Evolutionary conservation across 2,888 invertebrate genomes (phyloP).

Genomic region (Automeris io): DNA sequence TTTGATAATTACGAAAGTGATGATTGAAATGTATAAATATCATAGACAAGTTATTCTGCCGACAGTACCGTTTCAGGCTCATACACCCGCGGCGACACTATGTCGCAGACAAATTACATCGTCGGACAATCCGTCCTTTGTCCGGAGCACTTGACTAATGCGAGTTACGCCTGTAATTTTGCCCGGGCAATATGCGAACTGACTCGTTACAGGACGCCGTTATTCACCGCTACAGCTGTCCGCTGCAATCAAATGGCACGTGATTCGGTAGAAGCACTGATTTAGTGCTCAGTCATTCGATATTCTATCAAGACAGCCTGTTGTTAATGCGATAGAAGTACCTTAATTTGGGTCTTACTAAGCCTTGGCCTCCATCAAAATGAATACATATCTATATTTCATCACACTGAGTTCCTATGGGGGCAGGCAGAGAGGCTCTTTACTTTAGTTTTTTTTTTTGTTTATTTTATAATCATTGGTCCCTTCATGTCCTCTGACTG

Average conservation of each 20-base stretch:
- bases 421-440: too few relatives aligned
- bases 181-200: slow-evolving; percentile 6
- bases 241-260: slow-evolving; percentile 4
- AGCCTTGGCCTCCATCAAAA: too few relatives aligned
- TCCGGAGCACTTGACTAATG: slow-evolving; percentile 8
- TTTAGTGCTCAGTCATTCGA: not conserved
- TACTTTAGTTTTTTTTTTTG: too few relatives aligned
- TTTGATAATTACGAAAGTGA: too few relatives aligned
- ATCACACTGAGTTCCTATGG: too few relatives aligned
- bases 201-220: slow-evolving; percentile 4
- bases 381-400: too few relatives aligned
- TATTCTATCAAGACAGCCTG: too few relatives aligned
- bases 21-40: too few relatives aligned
- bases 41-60: not conserved
- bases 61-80: not conserved
- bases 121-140: slow-evolving; percentile 10
- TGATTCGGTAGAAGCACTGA: slow-evolving; percentile 1
- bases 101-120: slow-evolving; percentile 7
- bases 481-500: too few relatives aligned
- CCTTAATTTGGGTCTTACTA: too few relatives aligned
- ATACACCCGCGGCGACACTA: not conserved
- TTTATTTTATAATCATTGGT: too few relatives aligned
- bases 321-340: too few relatives aligned
- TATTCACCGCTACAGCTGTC: slow-evolving; percentile 1
- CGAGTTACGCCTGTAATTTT: slow-evolving; percentile 6